Conservation (phyloP, 2,888 invertebrate genomes). For the Tribolium freemani region DNA sequence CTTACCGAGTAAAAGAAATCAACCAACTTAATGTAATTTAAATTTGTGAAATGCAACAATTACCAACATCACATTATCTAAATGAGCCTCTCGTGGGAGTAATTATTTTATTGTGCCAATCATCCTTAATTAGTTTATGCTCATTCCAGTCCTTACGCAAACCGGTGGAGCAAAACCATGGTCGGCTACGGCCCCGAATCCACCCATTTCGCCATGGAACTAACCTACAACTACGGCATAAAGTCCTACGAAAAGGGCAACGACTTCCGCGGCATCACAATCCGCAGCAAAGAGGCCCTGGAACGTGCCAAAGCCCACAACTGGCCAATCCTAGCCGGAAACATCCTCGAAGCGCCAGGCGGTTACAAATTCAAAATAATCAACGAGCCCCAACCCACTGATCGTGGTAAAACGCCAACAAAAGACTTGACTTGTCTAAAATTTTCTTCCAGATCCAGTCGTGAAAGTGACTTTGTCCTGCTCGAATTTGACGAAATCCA, state of each 20-base stretch:
- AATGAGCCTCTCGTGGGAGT: background rate
- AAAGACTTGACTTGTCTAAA: background rate
- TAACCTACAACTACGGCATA: constrained; percentile 98
- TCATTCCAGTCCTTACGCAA: constrained; percentile 88
- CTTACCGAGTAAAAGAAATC: too few relatives aligned
- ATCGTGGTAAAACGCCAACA: constrained; percentile 72
- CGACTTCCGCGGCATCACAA: constrained; percentile 90
- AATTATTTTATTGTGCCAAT: background rate
- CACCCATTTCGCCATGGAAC: constrained; percentile 93
- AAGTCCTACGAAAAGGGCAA: constrained; percentile 90
- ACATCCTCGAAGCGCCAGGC: constrained; percentile 87
- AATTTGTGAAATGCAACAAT: too few relatives aligned
- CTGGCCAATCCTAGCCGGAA: constrained; percentile 80
- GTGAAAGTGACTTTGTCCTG: constrained; percentile 84
- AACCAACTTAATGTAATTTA: too few relatives aligned
- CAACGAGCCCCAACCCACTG: constrained; percentile 77
- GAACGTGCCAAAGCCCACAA: constrained; percentile 78
- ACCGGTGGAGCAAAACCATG: constrained; percentile 99
- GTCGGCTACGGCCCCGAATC: constrained; percentile 97
- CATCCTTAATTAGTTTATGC: background rate
- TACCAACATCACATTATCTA: background rate
- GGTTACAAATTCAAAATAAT: constrained; percentile 90
- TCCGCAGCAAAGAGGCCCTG: constrained; percentile 83
- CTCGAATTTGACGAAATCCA: constrained; percentile 81
- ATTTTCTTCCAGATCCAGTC: constrained; percentile 78